Evolutionary conservation across 1,140 invertebrate genomes (phyloP), one percentile per base, ranked within the genome.

Genomic region (Tetraneura akinire): DNA sequence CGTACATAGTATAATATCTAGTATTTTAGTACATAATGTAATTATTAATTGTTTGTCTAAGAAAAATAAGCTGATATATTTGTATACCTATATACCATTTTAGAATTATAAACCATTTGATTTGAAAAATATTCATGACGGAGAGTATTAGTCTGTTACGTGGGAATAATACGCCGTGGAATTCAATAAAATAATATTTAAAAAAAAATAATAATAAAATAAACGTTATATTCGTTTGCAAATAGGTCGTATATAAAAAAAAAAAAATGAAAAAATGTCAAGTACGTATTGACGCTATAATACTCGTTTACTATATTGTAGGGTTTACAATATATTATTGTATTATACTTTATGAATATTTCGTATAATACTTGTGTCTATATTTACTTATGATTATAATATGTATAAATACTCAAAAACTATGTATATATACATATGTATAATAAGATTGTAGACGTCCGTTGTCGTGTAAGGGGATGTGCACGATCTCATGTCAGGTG

Each of bases 131-230:
- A n/a, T n/a, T 37, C 8, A 4, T 37, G 32, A 57, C 55, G 14
- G 8, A 45, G 0, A 16, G 10, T 26, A 70, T 1, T 70, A 1
- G 68, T 71, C 49, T 9, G 68, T 71, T 23, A 23, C 13, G 68
- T 71, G 68, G 47, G 45, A 71, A 51, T 21, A 37, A 14, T 11
- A 9, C 45, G 21, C 26, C 49, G 51, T 71, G 45, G 45, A 71
- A 71, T 71, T 71, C 16, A 10, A 51, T 71, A 71, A 71, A 51
- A 37, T 66, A 66, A 66, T 18, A 42, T 66, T 42, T 13, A 66
- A 42, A 37, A 64, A 64, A 37, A 37, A n/a, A 45, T 66, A 18
- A 42, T 11, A 47, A 49, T 71, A 4, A 37, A 71, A 68, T 32
- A 62, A 62, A 32, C 32, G 14, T 45, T 23, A 45, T 68, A 23